Evolutionary conservation across 2,113 vertebrate genomes (phyloP), one percentile per base, ranked within the genome.

Genomic region (Albula glossodonta): DNA sequence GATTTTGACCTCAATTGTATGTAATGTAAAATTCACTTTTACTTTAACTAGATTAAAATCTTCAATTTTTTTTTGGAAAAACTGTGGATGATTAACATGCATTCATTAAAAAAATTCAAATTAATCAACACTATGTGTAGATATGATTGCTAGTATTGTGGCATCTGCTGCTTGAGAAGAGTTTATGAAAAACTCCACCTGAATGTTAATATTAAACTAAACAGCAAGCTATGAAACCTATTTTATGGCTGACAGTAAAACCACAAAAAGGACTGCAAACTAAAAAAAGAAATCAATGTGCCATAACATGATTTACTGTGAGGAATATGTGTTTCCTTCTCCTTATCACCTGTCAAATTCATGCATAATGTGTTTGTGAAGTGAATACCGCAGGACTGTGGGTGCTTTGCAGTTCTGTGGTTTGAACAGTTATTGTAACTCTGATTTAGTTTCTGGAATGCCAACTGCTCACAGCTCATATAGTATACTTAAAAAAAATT

Each of bases 321-420:
- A 25, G n/a, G n/a, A 74, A 74, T 74, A 10, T 81, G 49, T 66
- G 9, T 60, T 50, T 85, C 84, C 3, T 7, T 81, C 31, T 31
- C 80, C 3, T 80, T 81, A 17, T 48, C 53, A 22, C 56, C 50
- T 22, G 56, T 63, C 22, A 50, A n/a, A 22, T 15, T 48, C 66
- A 66, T 49, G 50, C 22, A 57, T 51, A 48, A 41, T 80, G 1
- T 19, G 22, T 3, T 57, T 49, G 70, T 25, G 60, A 66, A 80
- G 77, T 60, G 22, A 80, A 19, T 22, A 3, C 60, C 22, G 49
- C 31, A 57, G 31, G 9, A 79, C 77, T 41, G 51, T 41, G 25
- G 84, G 25, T 12, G 77, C 78, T 19, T 11, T 22, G 11, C 77
- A 53, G 25, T 41, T 85, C n/a, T 85, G 66, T 85, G 83, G 83